Base-by-base conservation (phyloP, 2,888 invertebrate genomes). In the Cheilosia variabilis region DNA sequence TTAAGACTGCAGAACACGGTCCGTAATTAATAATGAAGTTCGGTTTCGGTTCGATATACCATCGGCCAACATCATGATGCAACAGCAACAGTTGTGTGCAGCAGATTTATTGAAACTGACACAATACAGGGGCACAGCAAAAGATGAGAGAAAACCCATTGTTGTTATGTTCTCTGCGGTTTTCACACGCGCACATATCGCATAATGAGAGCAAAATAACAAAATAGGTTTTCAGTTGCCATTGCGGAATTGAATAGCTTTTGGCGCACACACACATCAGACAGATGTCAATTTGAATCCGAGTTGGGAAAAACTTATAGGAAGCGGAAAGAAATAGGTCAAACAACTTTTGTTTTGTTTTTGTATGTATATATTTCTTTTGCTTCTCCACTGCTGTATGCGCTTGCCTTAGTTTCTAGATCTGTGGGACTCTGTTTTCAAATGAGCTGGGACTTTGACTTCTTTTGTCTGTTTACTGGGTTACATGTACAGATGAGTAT, bases 81-180 rank as follows among this genome's bases (percentile, higher is more conserved):
- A 83, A 83, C 78, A 83, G 78, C 83, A 83, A 83, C 78, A 83
- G 78, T 78, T 83, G 77, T 50, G 22, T 22, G 24, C 13, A 2
- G 65, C 63, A 63, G 63, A 83, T 83, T 78, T 78, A 69, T 73
- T 73, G 68, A 78, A 83, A 78, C 68, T 58, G 78, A 83, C 83
- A 83, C 77, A 73, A 73, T 73, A 52, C 43, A 60, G 17, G 45
- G 45, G 43, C 34, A 22, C 37, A n/a, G 50, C 3, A 45, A 15
- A 63, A 53, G 62, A 37, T 37, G 55, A 75, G 41, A 37, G 41
- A 53, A 37, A 65, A 17, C 27, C 47, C 34, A 65, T 82, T 82
- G 81, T 76, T 81, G 69, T 50, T 58, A 55, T 58, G 66, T 69
- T 62, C 77, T 77, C 34, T 82, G 60, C 47, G 66, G 66, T 68